Conservation (phyloP, 2,113 vertebrate species). For the Taxidea taxus region DNA sequence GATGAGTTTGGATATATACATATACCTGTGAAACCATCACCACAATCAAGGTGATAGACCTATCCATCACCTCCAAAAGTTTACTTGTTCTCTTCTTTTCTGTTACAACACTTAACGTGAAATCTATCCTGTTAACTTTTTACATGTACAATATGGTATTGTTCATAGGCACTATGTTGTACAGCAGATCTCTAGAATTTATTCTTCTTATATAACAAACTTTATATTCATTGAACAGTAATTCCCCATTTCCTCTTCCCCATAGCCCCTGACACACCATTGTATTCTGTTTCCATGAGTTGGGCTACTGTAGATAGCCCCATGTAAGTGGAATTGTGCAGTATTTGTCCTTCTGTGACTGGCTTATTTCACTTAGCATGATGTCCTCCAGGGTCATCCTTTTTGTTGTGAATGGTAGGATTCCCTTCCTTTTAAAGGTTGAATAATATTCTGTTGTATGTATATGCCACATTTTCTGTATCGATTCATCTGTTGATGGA, state of each 20-base stretch:
- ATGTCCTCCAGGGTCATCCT: not conserved
- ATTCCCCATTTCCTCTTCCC: not conserved
- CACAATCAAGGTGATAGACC: not conserved
- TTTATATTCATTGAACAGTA: not conserved
- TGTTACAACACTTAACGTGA: not conserved
- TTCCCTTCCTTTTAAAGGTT: not conserved
- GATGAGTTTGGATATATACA: not conserved
- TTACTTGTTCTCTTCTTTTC: not conserved
- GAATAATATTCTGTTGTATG: not conserved
- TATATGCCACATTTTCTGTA: not conserved
- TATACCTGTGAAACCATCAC: not conserved
- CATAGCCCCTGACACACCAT: not conserved
- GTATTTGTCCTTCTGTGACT: not conserved
- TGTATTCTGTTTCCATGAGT: not conserved
- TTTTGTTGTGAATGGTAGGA: not conserved
- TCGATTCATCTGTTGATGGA: not conserved
- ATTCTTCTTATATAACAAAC: not conserved
- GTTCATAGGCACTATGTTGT: not conserved
- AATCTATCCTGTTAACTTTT: not conserved
- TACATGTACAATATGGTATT: not conserved
- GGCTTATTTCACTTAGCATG: slow-evolving; percentile 3
- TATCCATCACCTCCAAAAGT: slow-evolving; percentile 30
- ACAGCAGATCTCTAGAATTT: not conserved
- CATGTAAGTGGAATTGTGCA: not conserved
- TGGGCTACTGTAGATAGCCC: not conserved